These are phyloP conservation scores for Clitarchus hookeri DNA, from an alignment of 2,888 invertebrate genomes.

Conservation along the genomic window DNA sequence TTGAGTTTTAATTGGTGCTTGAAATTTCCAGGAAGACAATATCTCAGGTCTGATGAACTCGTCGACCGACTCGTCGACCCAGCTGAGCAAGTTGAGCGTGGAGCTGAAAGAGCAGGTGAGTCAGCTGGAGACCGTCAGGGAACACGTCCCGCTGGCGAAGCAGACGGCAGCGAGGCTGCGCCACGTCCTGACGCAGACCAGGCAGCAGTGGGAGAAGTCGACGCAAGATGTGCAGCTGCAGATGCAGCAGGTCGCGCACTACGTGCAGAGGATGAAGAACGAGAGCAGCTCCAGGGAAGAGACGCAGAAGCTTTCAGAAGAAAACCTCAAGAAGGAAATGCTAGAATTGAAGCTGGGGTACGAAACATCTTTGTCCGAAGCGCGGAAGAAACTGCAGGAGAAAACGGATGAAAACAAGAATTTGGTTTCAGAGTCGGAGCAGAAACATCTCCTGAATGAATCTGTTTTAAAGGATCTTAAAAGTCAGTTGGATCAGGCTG, in stretches of 20 bases:
- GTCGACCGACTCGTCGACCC: constrained; percentile 64
- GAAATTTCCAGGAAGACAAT: constrained; percentile 49
- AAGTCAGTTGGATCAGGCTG: constrained; percentile 48
- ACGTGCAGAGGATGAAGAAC: constrained; percentile 56
- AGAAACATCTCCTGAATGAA: constrained; percentile 60
- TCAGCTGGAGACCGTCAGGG: constrained; percentile 50
- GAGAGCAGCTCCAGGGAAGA: constrained; percentile 54
- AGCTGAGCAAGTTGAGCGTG: constrained; percentile 61
- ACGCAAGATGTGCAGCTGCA: constrained; percentile 47
- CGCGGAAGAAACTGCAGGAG: constrained; percentile 52
- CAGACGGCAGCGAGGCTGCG: constrained; percentile 49
- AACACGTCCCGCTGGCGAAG: constrained; percentile 44
- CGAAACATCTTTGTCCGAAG: constrained; percentile 50
- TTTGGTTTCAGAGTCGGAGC: constrained; percentile 58
- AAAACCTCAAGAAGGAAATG: constrained; percentile 54
- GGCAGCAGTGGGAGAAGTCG: constrained; percentile 45
- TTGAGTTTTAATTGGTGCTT: neutral
- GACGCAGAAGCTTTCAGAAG: constrained; percentile 54
- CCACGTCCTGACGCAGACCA: constrained; percentile 57
- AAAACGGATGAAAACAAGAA: constrained; percentile 59
- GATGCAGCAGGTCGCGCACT: constrained; percentile 45
- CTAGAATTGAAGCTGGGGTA: constrained; percentile 53
- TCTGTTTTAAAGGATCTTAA: constrained; percentile 57
- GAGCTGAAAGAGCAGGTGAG: constrained; percentile 62
- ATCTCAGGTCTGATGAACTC: constrained; percentile 63